Evolutionary conservation across 2,113 vertebrate species (phyloP).

Genomic region (Tenrec ecaudatus): DNA sequence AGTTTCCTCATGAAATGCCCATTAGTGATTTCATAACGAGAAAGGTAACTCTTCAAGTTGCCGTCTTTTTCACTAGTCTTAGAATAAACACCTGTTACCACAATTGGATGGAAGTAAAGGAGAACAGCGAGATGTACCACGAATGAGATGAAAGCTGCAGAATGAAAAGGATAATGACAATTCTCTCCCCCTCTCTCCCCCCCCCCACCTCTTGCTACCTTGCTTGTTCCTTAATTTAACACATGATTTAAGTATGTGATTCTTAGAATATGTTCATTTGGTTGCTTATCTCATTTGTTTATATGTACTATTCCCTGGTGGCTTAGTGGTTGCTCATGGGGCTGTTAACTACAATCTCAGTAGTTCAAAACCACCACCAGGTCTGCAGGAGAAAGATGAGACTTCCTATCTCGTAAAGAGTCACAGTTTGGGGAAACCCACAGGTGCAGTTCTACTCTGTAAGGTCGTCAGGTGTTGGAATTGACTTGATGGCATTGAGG

Average conservation of each 20-base stretch:
- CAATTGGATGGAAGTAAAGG: background rate
- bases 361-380: too few species aligned
- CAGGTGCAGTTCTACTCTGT: too few species aligned
- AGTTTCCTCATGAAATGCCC: background rate
- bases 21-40: background rate
- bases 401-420: too few species aligned
- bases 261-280: background rate
- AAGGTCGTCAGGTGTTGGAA: too few species aligned
- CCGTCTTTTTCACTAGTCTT: background rate
- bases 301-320: background rate
- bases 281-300: conserved; percentile 4
- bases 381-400: too few species aligned
- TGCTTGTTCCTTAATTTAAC: background rate
- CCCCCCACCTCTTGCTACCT: too few species aligned
- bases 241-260: background rate
- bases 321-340: too few species aligned
- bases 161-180: background rate
- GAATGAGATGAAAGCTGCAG: background rate
- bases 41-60: conserved; percentile 4
- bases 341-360: too few species aligned
- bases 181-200: background rate
- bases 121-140: too few species aligned
- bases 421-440: too few species aligned
- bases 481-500: too few species aligned
- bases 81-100: background rate